Percentiles rank a stretch among this genome's conserved stretches.
Evolutionary conservation across 2,888 invertebrate genomes (phyloP).

Genomic region (Temnothorax ravouxi): DNA sequence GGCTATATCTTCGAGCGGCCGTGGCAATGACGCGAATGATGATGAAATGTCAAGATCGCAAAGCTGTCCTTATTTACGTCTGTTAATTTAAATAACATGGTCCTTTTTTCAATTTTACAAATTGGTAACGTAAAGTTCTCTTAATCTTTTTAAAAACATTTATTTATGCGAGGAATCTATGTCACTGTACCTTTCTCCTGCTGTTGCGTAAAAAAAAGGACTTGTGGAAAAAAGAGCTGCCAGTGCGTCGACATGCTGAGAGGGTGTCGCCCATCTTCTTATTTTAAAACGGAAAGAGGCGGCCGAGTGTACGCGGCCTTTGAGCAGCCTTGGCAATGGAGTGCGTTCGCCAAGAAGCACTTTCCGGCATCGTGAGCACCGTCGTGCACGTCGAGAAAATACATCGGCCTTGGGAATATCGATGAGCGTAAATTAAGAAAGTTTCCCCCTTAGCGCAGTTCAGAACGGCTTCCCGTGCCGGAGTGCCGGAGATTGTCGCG

Average conservation of each 20-base stretch:
- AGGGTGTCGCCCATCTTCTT: conserved; percentile 33
- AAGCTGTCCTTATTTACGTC: neutral
- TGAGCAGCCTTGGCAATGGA: conserved; percentile 52
- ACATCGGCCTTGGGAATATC: conserved; percentile 50
- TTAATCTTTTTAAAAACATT: neutral
- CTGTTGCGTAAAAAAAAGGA: neutral
- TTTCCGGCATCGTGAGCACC: conserved; percentile 53
- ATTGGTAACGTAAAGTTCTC: neutral
- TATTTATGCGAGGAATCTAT: neutral
- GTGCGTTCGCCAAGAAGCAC: conserved; percentile 54
- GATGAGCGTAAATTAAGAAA: conserved; percentile 57
- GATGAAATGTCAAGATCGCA: conserved; percentile 26
- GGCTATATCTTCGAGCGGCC: conserved; percentile 64
- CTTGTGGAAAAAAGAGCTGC: neutral
- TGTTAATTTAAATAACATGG: neutral
- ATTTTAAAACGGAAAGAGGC: conserved; percentile 37
- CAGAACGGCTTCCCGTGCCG: conserved; percentile 31
- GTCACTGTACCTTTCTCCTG: neutral
- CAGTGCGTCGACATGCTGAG: conserved; percentile 2
- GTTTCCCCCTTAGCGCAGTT: conserved; percentile 32
- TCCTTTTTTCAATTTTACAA: neutral
- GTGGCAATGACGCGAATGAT: conserved; percentile 67
- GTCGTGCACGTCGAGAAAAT: conserved; percentile 41
- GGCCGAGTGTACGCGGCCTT: conserved; percentile 47
- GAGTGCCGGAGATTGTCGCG: conserved; percentile 42